Evolutionary conservation across 2,888 invertebrate species (phyloP).

Genomic region (Cephus runcator): DNA sequence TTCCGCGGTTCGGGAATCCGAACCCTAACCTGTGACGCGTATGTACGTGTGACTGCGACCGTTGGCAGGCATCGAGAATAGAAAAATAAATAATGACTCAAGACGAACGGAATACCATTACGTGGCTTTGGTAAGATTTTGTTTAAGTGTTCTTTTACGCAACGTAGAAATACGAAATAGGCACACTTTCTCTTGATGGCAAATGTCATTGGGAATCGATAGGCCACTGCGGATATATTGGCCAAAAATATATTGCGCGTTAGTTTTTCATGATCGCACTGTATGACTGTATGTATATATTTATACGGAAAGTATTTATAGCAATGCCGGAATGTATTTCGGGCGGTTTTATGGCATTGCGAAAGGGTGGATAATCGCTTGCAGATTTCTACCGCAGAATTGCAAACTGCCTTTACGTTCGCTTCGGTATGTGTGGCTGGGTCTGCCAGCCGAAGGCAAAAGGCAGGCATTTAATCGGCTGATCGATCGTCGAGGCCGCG

Average conservation of each 20-base stretch:
- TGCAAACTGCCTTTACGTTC: not conserved
- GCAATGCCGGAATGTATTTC: not conserved
- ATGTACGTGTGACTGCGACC: not conserved
- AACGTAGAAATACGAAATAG: not conserved
- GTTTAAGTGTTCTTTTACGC: not conserved
- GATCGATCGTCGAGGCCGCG: conserved; percentile 1
- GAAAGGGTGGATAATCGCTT: not conserved
- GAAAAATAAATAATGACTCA: not conserved
- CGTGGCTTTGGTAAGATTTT: not conserved
- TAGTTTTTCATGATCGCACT: not conserved
- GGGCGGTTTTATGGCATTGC: not conserved
- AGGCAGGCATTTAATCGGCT: conserved; percentile 6
- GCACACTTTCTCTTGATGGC: not conserved
- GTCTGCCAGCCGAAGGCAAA: not conserved
- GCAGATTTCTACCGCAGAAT: not conserved
- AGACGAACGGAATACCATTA: not conserved
- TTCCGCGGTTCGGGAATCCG: not conserved
- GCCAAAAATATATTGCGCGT: not conserved
- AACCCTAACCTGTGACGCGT: not conserved
- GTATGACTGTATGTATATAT: not conserved
- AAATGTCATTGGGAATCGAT: not conserved
- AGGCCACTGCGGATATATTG: not conserved
- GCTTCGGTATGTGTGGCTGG: not conserved
- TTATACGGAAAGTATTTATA: not conserved
- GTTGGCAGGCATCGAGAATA: not conserved